A percentile compares a stretch with the other conserved stretches of the same genome.
Conservation (phyloP, 2,888 invertebrate species). For the Apamea monoglypha region DNA sequence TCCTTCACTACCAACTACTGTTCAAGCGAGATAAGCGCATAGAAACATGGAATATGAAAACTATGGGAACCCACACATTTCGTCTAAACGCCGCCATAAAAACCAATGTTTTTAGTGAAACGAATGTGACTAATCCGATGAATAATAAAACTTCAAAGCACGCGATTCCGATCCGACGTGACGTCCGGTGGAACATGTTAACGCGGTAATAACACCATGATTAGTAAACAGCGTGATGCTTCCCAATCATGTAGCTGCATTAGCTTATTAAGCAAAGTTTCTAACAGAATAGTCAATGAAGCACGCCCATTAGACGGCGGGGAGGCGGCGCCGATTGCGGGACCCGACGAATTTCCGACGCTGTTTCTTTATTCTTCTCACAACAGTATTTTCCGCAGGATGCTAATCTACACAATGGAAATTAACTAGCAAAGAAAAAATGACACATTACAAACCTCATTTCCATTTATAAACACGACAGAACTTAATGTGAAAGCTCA, state of each 20-base stretch:
- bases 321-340: conserved; percentile 71
- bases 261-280: conserved; percentile 71
- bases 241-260: conserved; percentile 58
- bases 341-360: conserved; percentile 78
- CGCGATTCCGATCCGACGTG: conserved; percentile 42
- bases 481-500: conserved; percentile 69
- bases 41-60: conserved; percentile 8
- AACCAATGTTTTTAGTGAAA: conserved; percentile 43
- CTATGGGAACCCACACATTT: conserved; percentile 38
- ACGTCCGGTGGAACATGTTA: conserved; percentile 40
- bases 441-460: conserved; percentile 64
- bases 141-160: conserved; percentile 53
- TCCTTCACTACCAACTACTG: conserved; percentile 26
- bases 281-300: conserved; percentile 71
- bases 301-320: conserved; percentile 69
- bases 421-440: conserved; percentile 73
- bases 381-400: conserved; percentile 76
- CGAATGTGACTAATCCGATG: conserved; percentile 54
- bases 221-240: conserved; percentile 61
- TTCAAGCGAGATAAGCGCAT: conserved; percentile 20
- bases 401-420: conserved; percentile 83
- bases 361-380: conserved; percentile 66
- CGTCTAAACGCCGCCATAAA: conserved; percentile 41
- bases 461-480: conserved; percentile 72
- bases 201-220: conserved; percentile 50